Base-by-base conservation (phyloP, 2,888 invertebrate genomes). In the Drepanosiphum platanoidis region DNA sequence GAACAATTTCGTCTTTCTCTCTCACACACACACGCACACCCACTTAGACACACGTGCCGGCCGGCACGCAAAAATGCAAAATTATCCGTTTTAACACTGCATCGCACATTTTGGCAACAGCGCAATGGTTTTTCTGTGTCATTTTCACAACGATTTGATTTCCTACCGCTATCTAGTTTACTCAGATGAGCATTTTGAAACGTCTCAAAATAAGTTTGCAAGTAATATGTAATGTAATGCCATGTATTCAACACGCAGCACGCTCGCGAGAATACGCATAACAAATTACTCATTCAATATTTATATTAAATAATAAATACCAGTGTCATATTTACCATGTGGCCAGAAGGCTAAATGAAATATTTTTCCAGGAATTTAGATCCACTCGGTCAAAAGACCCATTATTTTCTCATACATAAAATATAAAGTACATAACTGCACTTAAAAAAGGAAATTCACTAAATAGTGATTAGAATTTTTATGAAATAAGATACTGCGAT, bases 41-140 rank as follows among this genome's bases (percentile, higher is more conserved):
- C 11, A 52, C 22, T 52, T 3, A 1, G n/a, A n/a, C n/a, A n/a
- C n/a, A n/a, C n/a, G n/a, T n/a, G n/a, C n/a, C n/a, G 22, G 52
- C 5, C 52, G 52, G 15, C 52, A 52, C 52, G 52, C 52, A 5
- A 22, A 68, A 68, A 68, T 34, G 4, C 32, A 70, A 70, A 70
- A 70, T 27, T 39, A 13, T 39, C 39, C n/a, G 36, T 70, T 70
- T 39, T 39, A 70, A 36, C 70, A 39, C n/a, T 39, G 36, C n/a
- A n/a, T n/a, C 4, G 70, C 70, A 70, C 70, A n/a, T 70, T 70
- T 22, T 70, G 70, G 70, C 70, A 70, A 70, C 70, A 15, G n/a
- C 4, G 70, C 70, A n/a, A n/a, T 39, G 27, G 70, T 70, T 70
- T 70, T 70, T 39, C 70, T 39, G 39, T 70, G 36, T 39, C 36